Evolutionary conservation across 1,140 invertebrate species (phyloP).

Genomic region (Drosophila ficusphila): DNA sequence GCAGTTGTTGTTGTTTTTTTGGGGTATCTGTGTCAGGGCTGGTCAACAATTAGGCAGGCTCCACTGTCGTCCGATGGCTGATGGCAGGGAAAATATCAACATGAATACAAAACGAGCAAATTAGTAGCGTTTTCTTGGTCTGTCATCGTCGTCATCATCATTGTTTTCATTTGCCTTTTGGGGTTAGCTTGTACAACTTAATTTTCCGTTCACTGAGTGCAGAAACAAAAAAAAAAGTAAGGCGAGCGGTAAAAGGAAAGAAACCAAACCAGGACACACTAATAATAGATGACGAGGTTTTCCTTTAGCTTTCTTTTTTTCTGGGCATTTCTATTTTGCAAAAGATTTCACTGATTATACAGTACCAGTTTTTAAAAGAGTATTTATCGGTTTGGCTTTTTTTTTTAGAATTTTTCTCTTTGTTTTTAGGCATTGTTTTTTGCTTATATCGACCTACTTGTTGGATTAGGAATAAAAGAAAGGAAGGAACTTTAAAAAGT

Average conservation of each 20-base stretch:
- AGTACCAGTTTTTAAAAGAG: neutral
- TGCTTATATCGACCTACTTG: conserved; percentile 36
- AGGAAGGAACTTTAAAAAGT: neutral
- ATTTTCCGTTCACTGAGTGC: conserved; percentile 62
- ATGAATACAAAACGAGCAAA: conserved; percentile 68
- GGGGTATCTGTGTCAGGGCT: conserved; percentile 71
- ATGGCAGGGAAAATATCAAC: conserved; percentile 40
- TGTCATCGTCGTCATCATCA: conserved; percentile 54
- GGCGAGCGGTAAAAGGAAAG: conserved; percentile 14
- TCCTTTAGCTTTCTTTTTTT: conserved; percentile 19
- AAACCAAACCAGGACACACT: conserved; percentile 61
- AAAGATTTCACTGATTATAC: neutral
- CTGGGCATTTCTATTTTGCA: neutral
- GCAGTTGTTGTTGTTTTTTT: conserved; percentile 10
- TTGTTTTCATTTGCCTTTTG: conserved; percentile 75
- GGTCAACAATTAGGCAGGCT: conserved; percentile 69
- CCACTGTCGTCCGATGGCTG: conserved; percentile 10
- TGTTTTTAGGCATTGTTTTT: neutral
- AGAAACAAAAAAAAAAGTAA: conserved; percentile 2
- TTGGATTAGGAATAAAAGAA: conserved; percentile 20
- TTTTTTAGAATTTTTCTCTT: no score
- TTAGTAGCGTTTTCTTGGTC: conserved; percentile 71
- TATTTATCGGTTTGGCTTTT: neutral
- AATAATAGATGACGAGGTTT: conserved; percentile 47
- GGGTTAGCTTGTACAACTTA: conserved; percentile 61